Conservation (phyloP, 1,140 invertebrate genomes). For the Drosophila navojoa region DNA sequence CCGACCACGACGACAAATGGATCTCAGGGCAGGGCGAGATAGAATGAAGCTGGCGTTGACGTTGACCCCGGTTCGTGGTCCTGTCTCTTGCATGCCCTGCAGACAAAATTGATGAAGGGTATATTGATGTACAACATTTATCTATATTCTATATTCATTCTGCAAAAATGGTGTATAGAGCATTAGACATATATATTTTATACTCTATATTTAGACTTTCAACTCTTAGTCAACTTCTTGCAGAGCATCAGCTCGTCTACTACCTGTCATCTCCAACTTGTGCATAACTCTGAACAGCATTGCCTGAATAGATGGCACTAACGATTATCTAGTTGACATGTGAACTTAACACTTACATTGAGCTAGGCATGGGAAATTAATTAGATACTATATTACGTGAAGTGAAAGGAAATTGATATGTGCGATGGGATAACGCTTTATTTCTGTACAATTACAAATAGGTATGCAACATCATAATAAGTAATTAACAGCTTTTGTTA, state of each 20-base stretch:
- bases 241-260: background rate
- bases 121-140: no score
- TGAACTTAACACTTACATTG: background rate
- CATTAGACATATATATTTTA: background rate
- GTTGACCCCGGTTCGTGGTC: background rate
- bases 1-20: slow-evolving; percentile 20
- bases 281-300: background rate
- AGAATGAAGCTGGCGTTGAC: slow-evolving; percentile 1
- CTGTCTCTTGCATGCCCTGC: slow-evolving; percentile 1
- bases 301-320: slow-evolving; percentile 10
- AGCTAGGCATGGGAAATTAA: background rate
- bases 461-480: no score
- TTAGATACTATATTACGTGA: no score
- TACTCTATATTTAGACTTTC: no score
- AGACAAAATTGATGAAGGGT: background rate
- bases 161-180: no score
- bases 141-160: no score
- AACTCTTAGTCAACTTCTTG: background rate
- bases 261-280: background rate
- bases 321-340: slow-evolving; percentile 6
- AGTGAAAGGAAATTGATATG: no score
- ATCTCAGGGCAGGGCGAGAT: background rate
- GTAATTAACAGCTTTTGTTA: no score
- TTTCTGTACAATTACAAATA: no score
- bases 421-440: no score